Evolutionary conservation across 2,113 vertebrate genomes (phyloP).

Genomic region (Dicentrarchus labrax): DNA sequence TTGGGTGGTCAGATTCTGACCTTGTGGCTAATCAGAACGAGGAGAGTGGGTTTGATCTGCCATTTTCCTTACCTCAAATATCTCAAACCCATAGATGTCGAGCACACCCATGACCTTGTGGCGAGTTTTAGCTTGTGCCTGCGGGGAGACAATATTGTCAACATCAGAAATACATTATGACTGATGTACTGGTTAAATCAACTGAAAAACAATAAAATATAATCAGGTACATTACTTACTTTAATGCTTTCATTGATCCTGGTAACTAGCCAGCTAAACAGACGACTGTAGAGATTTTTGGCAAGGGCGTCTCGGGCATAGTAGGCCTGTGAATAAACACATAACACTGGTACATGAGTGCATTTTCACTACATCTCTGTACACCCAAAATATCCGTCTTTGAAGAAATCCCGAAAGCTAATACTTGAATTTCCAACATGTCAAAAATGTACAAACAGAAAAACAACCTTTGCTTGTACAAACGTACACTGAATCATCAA

Average conservation of each 20-base stretch:
- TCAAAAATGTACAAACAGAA: not conserved
- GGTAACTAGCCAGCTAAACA: constrained; percentile 97
- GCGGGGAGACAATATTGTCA: constrained; percentile 45
- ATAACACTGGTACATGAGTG: not conserved
- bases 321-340: constrained; percentile 88
- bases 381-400: not conserved
- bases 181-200: not conserved
- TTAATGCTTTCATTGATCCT: constrained; percentile 99
- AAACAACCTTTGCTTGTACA: not conserved
- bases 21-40: constrained; percentile 6
- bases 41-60: constrained; percentile 7
- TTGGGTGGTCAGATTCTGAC: constrained; percentile 30
- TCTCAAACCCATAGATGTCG: constrained; percentile 99
- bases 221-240: constrained; percentile 79
- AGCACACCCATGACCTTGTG: constrained; percentile 99
- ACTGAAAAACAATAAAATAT: not conserved
- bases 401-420: not conserved
- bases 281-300: constrained; percentile 97
- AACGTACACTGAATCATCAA: not conserved
- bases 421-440: not conserved
- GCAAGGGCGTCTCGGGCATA: constrained; percentile 97
- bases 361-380: not conserved
- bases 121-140: constrained; percentile 94
- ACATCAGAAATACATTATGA: not conserved
- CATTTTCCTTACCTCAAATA: constrained; percentile 93